Conservation (phyloP, 1,140 invertebrate species). For the Macrobrachium rosenbergii region DNA sequence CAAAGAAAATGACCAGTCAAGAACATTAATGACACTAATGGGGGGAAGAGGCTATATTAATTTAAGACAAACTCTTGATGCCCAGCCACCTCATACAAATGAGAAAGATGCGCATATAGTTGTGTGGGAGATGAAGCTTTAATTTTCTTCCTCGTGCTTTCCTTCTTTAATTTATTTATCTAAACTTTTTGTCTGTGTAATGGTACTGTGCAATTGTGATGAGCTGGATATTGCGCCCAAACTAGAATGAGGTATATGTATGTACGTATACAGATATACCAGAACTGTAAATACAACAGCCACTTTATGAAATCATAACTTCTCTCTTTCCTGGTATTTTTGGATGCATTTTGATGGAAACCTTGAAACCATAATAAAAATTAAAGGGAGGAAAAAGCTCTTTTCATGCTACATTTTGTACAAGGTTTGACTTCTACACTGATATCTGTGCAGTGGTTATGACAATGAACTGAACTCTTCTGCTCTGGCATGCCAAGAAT, state of each 20-base stretch:
- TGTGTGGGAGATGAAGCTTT: conserved; percentile 92
- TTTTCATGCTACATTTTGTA: too few species aligned
- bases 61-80: conserved; percentile 76
- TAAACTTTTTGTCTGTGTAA: conserved; percentile 27
- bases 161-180: conserved; percentile 44
- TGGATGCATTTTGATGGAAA: too few species aligned
- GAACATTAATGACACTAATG: conserved; percentile 87
- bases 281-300: neutral
- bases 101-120: conserved; percentile 87
- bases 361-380: too few species aligned
- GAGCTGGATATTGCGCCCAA: conserved; percentile 39
- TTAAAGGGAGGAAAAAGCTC: too few species aligned
- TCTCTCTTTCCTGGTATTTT: too few species aligned
- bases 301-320: neutral
- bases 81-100: conserved; percentile 75
- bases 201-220: conserved; percentile 53
- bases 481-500: too few species aligned
- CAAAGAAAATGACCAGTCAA: conserved; percentile 72
- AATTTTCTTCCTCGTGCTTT: conserved; percentile 48
- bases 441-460: too few species aligned
- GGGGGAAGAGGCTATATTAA: conserved; percentile 90
- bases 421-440: too few species aligned
- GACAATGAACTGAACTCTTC: too few species aligned
- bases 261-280: neutral
- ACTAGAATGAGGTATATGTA: conserved; percentile 1